Evolutionary conservation across 64 coral and sea anemone species (phyloP).

Genomic region (Actinia equina): DNA sequence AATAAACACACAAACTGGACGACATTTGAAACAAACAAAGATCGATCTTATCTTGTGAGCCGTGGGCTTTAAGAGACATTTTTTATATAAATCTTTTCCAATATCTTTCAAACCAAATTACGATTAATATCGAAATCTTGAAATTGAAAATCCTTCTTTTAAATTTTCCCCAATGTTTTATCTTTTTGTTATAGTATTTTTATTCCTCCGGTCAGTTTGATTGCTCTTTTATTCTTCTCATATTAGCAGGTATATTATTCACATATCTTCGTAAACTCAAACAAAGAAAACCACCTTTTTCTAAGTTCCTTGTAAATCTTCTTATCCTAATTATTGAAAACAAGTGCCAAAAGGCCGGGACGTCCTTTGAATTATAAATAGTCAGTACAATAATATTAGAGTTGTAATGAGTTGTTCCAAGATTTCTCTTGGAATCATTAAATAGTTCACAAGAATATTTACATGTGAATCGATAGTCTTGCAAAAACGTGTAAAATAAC

Average conservation of each 20-base stretch:
- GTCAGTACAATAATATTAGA: background rate
- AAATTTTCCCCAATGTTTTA: too few species aligned
- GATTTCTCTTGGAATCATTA: constrained; percentile 1
- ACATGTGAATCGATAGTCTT: background rate
- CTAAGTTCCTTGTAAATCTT: background rate
- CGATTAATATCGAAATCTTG: too few species aligned
- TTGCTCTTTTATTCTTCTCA: background rate
- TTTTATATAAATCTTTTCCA: background rate
- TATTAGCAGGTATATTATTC: background rate
- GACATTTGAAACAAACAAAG: background rate
- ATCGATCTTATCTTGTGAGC: background rate
- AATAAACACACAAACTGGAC: background rate
- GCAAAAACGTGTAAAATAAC: background rate
- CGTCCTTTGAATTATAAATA: background rate
- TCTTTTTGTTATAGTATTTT: background rate
- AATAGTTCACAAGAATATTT: background rate
- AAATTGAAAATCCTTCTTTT: too few species aligned
- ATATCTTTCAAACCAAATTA: background rate
- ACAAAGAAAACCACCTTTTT: background rate
- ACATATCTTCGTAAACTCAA: background rate
- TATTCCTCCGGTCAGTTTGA: too few species aligned
- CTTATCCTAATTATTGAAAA: background rate
- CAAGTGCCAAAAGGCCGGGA: too few species aligned
- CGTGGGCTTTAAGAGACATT: background rate
- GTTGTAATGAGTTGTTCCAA: background rate